These are phyloP conservation scores for Drepanosiphum platanoidis DNA, from an alignment of 2,888 invertebrate genomes.

Conservation along the genomic window DNA sequence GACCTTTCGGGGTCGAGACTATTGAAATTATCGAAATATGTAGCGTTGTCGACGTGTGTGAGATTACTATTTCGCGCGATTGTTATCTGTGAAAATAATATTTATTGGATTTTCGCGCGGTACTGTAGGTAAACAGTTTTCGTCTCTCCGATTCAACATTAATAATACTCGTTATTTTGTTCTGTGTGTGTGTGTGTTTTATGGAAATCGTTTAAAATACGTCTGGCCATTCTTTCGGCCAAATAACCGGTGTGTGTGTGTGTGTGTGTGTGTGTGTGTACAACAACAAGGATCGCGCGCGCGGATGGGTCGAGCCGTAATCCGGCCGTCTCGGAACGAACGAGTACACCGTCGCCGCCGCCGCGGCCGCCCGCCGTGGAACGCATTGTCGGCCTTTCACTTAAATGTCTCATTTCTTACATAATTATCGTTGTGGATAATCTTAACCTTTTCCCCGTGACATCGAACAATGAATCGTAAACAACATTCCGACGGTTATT, in stretches of 20 bases:
- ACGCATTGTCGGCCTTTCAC: constrained; percentile 29
- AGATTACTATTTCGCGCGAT: no score
- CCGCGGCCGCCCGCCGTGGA: no score
- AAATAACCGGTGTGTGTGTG: constrained; percentile 34
- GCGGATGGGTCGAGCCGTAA: constrained; percentile 10
- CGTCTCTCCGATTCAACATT: no score
- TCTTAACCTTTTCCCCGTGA: constrained; percentile 46
- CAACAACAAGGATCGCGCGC: not conserved
- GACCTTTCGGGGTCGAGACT: not conserved
- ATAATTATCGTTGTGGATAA: constrained; percentile 33
- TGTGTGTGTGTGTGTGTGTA: no score
- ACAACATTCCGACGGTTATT: constrained; percentile 29
- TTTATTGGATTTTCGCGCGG: no score
- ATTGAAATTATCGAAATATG: not conserved
- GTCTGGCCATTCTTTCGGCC: not conserved
- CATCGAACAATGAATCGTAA: constrained; percentile 58
- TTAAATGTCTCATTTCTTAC: constrained; percentile 57
- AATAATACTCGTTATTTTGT: not conserved
- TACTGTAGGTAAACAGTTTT: not conserved
- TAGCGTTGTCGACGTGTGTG: not conserved
- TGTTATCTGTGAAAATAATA: no score
- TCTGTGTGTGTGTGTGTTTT: not conserved
- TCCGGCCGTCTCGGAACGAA: constrained; percentile 11
- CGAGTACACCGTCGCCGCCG: not conserved
- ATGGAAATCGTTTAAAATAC: constrained; percentile 6